Conservation (phyloP, 2,888 invertebrate genomes). For the Euproctis similis region DNA sequence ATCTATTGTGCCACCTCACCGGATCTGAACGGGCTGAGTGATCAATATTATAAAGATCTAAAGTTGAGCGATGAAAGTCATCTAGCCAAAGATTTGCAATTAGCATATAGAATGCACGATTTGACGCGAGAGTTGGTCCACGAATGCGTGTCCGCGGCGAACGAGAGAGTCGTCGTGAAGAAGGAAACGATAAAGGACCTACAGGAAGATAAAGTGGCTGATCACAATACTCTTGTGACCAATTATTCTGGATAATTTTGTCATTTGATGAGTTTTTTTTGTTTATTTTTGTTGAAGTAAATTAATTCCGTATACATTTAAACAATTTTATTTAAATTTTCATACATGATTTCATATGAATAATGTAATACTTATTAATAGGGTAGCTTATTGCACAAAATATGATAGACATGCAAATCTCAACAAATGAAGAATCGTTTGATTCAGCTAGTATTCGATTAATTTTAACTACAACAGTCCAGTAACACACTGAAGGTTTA, state of each 20-base stretch:
- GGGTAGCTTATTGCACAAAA: too few relatives aligned
- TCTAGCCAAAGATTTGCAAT: slow-evolving; percentile 46
- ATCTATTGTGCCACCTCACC: slow-evolving; percentile 90
- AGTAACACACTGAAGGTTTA: too few relatives aligned
- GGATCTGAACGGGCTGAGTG: slow-evolving; percentile 86
- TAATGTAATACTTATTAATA: too few relatives aligned
- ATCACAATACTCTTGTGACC: slow-evolving; percentile 29
- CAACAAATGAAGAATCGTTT: too few relatives aligned
- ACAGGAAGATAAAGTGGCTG: slow-evolving; percentile 20
- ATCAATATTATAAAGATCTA: slow-evolving; percentile 93
- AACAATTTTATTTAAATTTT: too few relatives aligned
- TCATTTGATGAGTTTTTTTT: too few relatives aligned
- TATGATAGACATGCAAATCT: too few relatives aligned
- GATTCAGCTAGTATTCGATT: too few relatives aligned
- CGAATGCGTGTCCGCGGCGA: slow-evolving; percentile 18
- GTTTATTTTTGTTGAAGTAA: too few relatives aligned
- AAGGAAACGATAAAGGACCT: slow-evolving; percentile 13
- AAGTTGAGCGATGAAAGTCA: slow-evolving; percentile 76
- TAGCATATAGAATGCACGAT: slow-evolving; percentile 50
- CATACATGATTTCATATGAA: too few relatives aligned
- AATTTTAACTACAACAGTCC: too few relatives aligned
- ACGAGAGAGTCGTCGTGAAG: slow-evolving; percentile 1
- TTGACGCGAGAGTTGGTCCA: slow-evolving; percentile 38
- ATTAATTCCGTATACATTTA: too few relatives aligned
- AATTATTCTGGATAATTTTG: slow-evolving; percentile 27